These are phyloP conservation scores for Cardiocondyla obscurior DNA, from an alignment of 1,140 invertebrate genomes.

Conservation along the genomic window DNA sequence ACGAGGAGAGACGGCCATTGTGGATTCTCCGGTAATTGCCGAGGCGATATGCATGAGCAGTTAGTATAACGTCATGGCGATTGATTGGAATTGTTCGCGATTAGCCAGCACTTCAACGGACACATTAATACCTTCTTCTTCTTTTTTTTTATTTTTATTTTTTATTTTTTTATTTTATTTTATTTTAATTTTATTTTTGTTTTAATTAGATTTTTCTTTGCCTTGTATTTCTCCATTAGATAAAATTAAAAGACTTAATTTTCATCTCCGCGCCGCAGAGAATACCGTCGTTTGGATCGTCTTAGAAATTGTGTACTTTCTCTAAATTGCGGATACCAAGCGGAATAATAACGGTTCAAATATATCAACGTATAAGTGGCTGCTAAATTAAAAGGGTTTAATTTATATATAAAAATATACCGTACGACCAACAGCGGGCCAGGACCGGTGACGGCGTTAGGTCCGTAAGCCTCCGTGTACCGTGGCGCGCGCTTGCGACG, in stretches of 20 bases:
- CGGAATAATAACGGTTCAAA: background rate
- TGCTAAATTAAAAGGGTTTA: background rate
- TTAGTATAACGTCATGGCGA: conserved; percentile 25
- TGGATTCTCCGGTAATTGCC: conserved; percentile 18
- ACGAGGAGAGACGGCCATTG: conserved; percentile 11
- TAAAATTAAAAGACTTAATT: too few species aligned
- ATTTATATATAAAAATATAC: too few species aligned
- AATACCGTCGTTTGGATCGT: background rate
- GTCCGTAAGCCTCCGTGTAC: too few species aligned
- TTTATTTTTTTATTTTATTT: too few species aligned
- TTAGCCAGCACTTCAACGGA: conserved; percentile 55
- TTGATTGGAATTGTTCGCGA: conserved; percentile 43
- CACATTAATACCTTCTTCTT: background rate
- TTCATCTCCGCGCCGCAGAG: background rate
- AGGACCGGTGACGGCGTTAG: too few species aligned
- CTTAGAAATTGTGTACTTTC: background rate
- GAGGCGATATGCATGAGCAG: conserved; percentile 33
- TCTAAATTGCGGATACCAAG: background rate
- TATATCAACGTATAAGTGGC: background rate
- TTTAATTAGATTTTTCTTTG: background rate
- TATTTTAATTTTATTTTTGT: too few species aligned
- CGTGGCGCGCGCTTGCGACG: too few species aligned
- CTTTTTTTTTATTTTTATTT: too few species aligned
- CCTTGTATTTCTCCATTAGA: background rate
- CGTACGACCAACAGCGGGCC: too few species aligned